A percentile compares a stretch with the other conserved stretches of the same genome.
phyloP scores from a whole-genome alignment of 1,140 invertebrate species.

The Parasteatoda tepidariorum region DNA sequence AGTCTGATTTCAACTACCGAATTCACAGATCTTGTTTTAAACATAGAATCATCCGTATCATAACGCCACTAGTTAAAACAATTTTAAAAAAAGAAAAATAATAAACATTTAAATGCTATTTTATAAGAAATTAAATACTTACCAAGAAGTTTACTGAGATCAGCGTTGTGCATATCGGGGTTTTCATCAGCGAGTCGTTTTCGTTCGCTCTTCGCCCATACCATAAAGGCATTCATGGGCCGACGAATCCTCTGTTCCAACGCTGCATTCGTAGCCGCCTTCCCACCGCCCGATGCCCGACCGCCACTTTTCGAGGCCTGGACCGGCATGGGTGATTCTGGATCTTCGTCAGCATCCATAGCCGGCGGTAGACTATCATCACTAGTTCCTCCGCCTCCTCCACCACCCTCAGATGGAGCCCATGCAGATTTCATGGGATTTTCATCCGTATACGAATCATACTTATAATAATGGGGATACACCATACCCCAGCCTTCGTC shows the following conservation, averaged over 20 bases:
- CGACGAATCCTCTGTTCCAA: conserved; percentile 64
- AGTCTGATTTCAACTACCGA: too few relatives aligned
- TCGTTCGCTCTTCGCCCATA: conserved; percentile 67
- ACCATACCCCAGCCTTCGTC: conserved; percentile 54
- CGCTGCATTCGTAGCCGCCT: conserved; percentile 1
- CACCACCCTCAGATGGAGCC: neutral
- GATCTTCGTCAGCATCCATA: conserved; percentile 18
- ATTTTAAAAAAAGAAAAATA: too few relatives aligned
- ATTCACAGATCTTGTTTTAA: too few relatives aligned
- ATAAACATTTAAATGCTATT: too few relatives aligned
- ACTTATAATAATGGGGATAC: conserved; percentile 50
- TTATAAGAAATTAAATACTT: too few relatives aligned
- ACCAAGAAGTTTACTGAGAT: conserved; percentile 68
- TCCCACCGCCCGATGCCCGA: conserved; percentile 17
- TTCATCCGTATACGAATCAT: neutral
- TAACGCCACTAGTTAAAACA: too few relatives aligned
- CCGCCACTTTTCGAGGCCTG: conserved; percentile 17
- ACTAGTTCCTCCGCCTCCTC: neutral
- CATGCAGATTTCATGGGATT: neutral
- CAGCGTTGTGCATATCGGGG: conserved; percentile 68
- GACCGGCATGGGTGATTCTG: conserved; percentile 6
- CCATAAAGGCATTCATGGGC: conserved; percentile 68
- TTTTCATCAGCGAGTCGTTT: conserved; percentile 67
- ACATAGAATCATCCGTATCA: too few relatives aligned
- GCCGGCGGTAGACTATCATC: conserved; percentile 28